Evolutionary conservation across 1,140 invertebrate species (phyloP).

Genomic region (Nymphalis io): DNA sequence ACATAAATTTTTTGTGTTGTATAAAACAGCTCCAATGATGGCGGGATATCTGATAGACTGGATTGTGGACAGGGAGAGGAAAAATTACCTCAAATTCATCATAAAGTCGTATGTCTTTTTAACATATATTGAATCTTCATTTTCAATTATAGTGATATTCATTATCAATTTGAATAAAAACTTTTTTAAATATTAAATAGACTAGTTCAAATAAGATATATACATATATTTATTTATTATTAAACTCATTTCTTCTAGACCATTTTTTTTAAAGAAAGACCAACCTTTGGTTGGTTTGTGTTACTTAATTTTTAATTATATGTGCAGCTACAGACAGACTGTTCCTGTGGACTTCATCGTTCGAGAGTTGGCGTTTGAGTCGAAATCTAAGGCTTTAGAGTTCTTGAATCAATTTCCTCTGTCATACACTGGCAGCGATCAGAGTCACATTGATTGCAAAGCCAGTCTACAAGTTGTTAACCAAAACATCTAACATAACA

Average conservation of each 20-base stretch:
- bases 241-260: background rate
- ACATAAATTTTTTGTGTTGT: constrained; percentile 95
- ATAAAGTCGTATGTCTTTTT: constrained; percentile 96
- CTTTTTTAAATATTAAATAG: no score
- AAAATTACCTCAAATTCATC: constrained; percentile 93
- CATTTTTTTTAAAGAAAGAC: background rate
- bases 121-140: background rate
- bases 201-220: background rate
- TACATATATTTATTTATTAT: no score
- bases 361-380: constrained; percentile 92
- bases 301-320: constrained; percentile 80
- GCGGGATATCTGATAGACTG: constrained; percentile 98
- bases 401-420: constrained; percentile 92
- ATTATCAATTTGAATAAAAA: no score
- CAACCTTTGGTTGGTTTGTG: constrained; percentile 56
- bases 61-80: constrained; percentile 96
- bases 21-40: constrained; percentile 94
- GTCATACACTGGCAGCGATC: constrained; percentile 86
- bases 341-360: constrained; percentile 92
- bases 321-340: constrained; percentile 95
- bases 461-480: constrained; percentile 85
- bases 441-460: constrained; percentile 92
- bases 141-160: no score
- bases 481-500: constrained; percentile 39
- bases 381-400: constrained; percentile 89